Evolutionary conservation across 2,113 vertebrate genomes (phyloP), one percentile per base, ranked within the genome.

Genomic region (Menura novaehollandiae): DNA sequence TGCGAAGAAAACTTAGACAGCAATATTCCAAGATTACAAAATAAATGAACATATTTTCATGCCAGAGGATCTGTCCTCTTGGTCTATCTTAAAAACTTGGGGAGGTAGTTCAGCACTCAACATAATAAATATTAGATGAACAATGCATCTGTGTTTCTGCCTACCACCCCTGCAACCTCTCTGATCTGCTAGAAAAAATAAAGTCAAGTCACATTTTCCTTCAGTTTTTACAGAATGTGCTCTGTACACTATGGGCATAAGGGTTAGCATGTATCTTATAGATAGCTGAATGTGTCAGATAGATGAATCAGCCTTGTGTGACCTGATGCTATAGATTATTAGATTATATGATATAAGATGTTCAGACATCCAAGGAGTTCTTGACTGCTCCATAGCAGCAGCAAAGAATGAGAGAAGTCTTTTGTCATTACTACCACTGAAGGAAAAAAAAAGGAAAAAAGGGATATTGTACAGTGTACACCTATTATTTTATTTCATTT

Each of bases 261-360:
- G 85, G 72, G 67, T 88, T 93, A 93, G 39, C 47, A 83, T 88
- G 80, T 91, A 88, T 90, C 89, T 96, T 85, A 95, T 88, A 90
- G 85, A 85, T 71, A 93, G 74, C 71, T 85, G 89, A 93, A 88
- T 52, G 75, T 80, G 89, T 96, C 81, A 93, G 78, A 91, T 76
- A 85, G 94, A 94, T 94, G 81, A 95, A 95, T 94, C 94, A 94
- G 88, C 91, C 74, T 94, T 93, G 87, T 85, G 78, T 91, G 85
- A 93, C 78, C 88, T 83, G 62, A 91, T 93, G 89, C 46, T 96
- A 69, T 63, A 73, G 63, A 89, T 96, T 95, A 96, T 88, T 93
- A 85, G 81, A 94, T 89, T 87, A 94, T 93, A 30, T 47, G 46
- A 59, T 80, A 93, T 82, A 80, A 96, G 95, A 91, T 83, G 55